These are phyloP conservation scores for Neotragus moschatus DNA, from an alignment of 2,113 vertebrate species.

Conservation along the genomic window DNA sequence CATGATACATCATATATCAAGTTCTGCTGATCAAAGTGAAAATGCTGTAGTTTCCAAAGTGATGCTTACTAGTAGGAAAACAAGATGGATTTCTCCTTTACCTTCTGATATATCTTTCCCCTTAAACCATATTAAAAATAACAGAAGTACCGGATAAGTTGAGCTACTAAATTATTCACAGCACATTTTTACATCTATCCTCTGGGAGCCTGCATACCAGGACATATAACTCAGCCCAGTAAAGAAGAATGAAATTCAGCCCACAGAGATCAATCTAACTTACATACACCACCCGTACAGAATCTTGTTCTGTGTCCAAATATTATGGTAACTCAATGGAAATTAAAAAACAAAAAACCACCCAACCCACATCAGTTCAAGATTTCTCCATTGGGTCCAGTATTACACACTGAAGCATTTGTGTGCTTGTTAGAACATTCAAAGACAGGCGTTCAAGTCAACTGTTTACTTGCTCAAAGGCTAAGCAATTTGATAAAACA, in stretches of 20 bases:
- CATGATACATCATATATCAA: neutral
- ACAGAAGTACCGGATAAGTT: neutral
- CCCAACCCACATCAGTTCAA: neutral
- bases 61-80: neutral
- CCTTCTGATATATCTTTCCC: neutral
- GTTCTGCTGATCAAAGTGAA: neutral
- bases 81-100: neutral
- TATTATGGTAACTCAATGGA: neutral
- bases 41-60: neutral
- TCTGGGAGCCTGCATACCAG: neutral
- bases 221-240: neutral
- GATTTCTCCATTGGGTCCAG: neutral
- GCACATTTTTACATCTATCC: neutral
- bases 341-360: neutral
- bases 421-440: neutral
- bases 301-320: neutral
- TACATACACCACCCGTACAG: neutral
- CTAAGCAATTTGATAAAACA: slow-evolving; percentile 9
- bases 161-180: slow-evolving; percentile 30
- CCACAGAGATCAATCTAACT: neutral
- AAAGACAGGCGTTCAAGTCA: neutral
- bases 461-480: neutral
- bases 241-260: neutral
- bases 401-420: neutral
- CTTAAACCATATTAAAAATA: slow-evolving; percentile 13